Evolutionary conservation across 2,113 vertebrate genomes (phyloP), one percentile per base, ranked within the genome.

Genomic region (Cnemophilus loriae): DNA sequence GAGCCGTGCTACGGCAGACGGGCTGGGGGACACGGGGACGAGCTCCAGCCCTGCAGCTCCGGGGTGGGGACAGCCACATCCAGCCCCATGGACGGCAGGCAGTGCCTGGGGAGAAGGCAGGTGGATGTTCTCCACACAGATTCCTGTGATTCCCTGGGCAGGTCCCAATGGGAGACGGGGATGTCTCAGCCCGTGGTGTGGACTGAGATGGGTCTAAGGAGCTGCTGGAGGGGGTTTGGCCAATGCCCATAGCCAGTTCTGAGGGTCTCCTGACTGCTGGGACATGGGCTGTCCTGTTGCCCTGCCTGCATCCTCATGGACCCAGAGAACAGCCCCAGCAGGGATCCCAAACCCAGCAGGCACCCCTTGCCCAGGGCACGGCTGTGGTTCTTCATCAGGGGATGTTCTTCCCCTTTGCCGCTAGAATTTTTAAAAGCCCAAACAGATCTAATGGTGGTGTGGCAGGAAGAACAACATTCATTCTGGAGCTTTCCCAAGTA

Each of bases 401-500:
- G 17, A 63, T 59, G 33, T 33, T 81, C 64, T 55, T 59, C 73
- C 22, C 2, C 27, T 63, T n/a, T 59, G 60, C 23, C 80, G 14
- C 39, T 32, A 23, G 9, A 23, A 4, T 52, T 49, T 84, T 37
- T 11, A 23, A 60, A 91, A 75, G 16, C 39, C 53, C 27, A 9
- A 73, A 49, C 30, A 86, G 91, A 65, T 1, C 1, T 4, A 6
- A 37, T 0, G 33, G 39, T 35, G 65, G 33, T n/a, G 39, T 60
- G 47, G 88, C 71, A 93, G 82, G 56, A 91, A 89, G 84, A 95
- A 70, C 37, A 90, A 79, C 49, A 53, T 82, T 93, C 7, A 15
- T 84, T 67, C 81, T 12, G 35, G 87, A 79, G 80, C 90, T 88
- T 87, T 95, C 75, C 85, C 33, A 56, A 88, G 68, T 75, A 91